Conservation (phyloP, 1,140 invertebrate genomes). For the Littorina saxatilis region DNA sequence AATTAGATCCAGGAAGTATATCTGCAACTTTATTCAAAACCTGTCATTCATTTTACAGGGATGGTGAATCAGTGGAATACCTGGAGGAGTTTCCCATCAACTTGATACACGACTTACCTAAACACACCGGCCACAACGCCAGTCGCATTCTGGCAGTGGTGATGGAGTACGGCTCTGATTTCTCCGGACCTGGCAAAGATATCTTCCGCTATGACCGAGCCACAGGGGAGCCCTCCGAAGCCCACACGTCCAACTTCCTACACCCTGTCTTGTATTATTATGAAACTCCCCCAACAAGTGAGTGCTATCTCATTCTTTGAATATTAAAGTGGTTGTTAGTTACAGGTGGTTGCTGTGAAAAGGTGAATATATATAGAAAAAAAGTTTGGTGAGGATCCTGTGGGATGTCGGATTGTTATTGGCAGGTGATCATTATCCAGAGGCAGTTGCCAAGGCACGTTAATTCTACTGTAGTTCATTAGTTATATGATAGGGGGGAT, state of each 20-base stretch:
- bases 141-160: constrained; percentile 70
- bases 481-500: no score
- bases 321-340: no score
- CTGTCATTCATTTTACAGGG: constrained; percentile 61
- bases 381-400: no score
- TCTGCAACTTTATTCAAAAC: no score
- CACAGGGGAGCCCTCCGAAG: constrained; percentile 74
- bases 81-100: constrained; percentile 76
- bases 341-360: no score
- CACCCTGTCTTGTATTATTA: constrained; percentile 78
- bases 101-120: constrained; percentile 69
- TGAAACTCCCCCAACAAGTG: constrained; percentile 73
- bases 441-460: no score
- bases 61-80: constrained; percentile 61
- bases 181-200: constrained; percentile 77
- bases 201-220: constrained; percentile 76
- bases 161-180: constrained; percentile 77
- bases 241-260: constrained; percentile 77
- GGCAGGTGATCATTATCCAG: no score
- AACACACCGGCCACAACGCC: constrained; percentile 68
- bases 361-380: no score
- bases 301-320: no score
- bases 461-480: no score
- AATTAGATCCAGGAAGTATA: no score
- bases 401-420: no score